A percentile compares a stretch with the other conserved stretches of the same genome.
Conservation (phyloP, 2,797 vertebrate species). For the Gadopsis marmoratus region DNA sequence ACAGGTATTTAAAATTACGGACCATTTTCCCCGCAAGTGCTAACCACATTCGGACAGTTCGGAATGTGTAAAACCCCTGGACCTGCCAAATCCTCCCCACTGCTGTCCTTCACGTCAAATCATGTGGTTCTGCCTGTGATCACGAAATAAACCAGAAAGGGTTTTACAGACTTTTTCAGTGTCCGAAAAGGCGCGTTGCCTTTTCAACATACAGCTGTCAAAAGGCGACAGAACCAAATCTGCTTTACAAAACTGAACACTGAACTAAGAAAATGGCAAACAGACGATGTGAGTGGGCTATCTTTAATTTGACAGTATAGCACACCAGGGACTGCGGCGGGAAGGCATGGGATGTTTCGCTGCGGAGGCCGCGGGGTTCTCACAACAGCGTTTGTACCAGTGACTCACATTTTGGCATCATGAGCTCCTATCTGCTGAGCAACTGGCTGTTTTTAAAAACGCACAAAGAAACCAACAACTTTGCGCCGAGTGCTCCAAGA, state of each 20-base stretch:
- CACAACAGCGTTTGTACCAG: slow-evolving; percentile 40
- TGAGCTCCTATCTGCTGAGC: slow-evolving; percentile 27
- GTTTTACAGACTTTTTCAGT: slow-evolving; percentile 52
- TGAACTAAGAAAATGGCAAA: slow-evolving; percentile 23
- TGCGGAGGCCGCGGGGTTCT: slow-evolving; percentile 51
- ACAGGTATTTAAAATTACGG: slow-evolving; percentile 63
- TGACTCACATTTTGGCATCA: slow-evolving; percentile 55
- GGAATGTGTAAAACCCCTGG: slow-evolving; percentile 66
- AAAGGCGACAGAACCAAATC: slow-evolving; percentile 2
- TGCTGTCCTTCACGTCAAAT: slow-evolving; percentile 72
- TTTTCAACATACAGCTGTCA: slow-evolving; percentile 43
- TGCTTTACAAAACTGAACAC: not conserved
- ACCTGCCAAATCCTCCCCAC: slow-evolving; percentile 69
- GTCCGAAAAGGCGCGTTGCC: slow-evolving; percentile 43
- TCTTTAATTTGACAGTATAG: slow-evolving; percentile 49
- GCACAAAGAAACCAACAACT: slow-evolving; percentile 11
- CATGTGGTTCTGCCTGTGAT: slow-evolving; percentile 64
- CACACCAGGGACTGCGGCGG: slow-evolving; percentile 49
- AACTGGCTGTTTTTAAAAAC: not conserved
- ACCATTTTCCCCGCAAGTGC: slow-evolving; percentile 58
- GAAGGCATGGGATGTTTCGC: slow-evolving; percentile 44
- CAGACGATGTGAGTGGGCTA: slow-evolving; percentile 16
- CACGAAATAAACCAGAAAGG: slow-evolving; percentile 65
- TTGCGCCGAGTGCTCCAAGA: not conserved
- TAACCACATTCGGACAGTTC: slow-evolving; percentile 74